Conservation (phyloP, 92 coral and sea anemone genomes). For the Diadumene lineata region DNA sequence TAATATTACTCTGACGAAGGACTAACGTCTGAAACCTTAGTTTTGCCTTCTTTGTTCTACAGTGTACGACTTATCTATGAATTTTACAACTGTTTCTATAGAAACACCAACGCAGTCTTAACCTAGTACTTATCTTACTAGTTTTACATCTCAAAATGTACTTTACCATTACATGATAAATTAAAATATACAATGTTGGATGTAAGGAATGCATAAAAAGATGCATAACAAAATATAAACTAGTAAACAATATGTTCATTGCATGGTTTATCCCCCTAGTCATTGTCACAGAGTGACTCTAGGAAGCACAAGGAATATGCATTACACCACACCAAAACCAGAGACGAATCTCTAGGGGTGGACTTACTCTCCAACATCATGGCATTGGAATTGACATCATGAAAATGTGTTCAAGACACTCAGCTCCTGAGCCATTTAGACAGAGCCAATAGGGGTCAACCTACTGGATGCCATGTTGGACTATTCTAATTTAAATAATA, state of each 20-base stretch:
- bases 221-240: no score
- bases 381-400: constrained; percentile 83
- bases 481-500: neutral
- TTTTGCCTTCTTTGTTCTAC: no score
- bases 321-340: constrained; percentile 79
- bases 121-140: no score
- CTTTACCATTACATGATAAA: no score
- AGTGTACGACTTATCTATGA: no score
- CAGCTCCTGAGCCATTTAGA: constrained; percentile 89
- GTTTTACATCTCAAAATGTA: no score
- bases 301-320: constrained; percentile 96
- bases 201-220: no score
- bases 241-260: constrained; percentile 49
- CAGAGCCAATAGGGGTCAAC: constrained; percentile 94
- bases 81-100: no score
- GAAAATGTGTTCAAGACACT: constrained; percentile 62
- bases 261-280: constrained; percentile 94
- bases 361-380: constrained; percentile 88
- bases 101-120: no score
- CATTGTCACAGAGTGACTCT: constrained; percentile 82
- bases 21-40: no score
- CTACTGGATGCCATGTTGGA: constrained; percentile 84
- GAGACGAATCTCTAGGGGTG: constrained; percentile 65
- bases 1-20: no score
- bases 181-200: no score